phyloP scores from a whole-genome alignment of 2,888 invertebrate genomes.

The Agapostemon virescens region DNA sequence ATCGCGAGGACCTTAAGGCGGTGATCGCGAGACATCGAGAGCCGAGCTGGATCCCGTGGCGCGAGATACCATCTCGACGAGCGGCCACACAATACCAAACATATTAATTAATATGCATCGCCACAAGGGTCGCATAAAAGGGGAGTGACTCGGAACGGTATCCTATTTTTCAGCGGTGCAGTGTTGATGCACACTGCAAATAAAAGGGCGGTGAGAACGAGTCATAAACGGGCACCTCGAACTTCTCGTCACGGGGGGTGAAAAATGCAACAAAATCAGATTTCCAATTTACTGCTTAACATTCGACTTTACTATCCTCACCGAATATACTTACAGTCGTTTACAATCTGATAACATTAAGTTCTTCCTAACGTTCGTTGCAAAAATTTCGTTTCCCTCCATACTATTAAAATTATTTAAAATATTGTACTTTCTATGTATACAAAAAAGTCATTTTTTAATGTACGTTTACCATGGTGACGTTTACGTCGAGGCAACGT shows the following conservation, averaged over 20 bases:
- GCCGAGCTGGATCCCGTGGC: constrained; percentile 63
- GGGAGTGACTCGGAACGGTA: constrained; percentile 26
- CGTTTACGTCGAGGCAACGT: no score
- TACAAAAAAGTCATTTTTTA: no score
- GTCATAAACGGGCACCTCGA: not conserved
- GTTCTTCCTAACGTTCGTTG: not conserved
- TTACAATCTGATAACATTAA: not conserved
- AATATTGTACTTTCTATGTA: no score
- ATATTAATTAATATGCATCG: constrained; percentile 72
- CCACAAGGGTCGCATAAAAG: constrained; percentile 39
- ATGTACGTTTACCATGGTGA: no score
- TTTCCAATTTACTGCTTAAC: not conserved
- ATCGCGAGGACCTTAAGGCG: constrained; percentile 54
- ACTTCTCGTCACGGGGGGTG: not conserved
- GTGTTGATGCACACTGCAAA: constrained; percentile 19
- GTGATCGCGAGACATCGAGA: constrained; percentile 61
- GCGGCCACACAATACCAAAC: constrained; percentile 68
- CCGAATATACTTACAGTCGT: not conserved
- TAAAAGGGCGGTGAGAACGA: constrained; percentile 22
- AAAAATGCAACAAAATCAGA: not conserved
- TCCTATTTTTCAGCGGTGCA: constrained; percentile 11
- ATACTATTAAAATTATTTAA: no score
- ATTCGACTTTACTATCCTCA: not conserved
- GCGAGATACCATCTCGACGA: constrained; percentile 68
- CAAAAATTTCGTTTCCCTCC: no score